Conservation (phyloP, 1,140 invertebrate genomes). For the Drosophila subpulchrella region DNA sequence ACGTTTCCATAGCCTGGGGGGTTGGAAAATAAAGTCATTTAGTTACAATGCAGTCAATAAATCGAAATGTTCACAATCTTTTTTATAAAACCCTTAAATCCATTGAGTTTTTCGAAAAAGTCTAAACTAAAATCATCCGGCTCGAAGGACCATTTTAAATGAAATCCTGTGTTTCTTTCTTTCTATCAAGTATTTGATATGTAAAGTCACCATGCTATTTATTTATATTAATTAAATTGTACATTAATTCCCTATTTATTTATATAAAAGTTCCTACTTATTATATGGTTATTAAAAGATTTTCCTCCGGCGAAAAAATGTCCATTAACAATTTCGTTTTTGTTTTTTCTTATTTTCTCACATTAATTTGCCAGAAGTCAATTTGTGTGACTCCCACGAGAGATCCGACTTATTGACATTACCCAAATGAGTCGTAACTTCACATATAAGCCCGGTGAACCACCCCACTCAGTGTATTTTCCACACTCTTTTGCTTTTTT, state of each 20-base stretch:
- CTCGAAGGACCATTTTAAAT: neutral
- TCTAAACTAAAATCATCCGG: neutral
- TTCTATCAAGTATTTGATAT: neutral
- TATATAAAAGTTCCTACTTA: neutral
- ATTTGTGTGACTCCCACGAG: slow-evolving; percentile 33
- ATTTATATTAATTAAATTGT: neutral
- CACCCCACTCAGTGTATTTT: neutral
- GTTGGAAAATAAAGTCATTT: neutral
- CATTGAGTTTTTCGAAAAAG: neutral
- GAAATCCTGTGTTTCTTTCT: too few relatives aligned
- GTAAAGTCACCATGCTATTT: neutral
- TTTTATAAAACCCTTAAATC: too few relatives aligned
- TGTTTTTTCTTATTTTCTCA: slow-evolving; percentile 16
- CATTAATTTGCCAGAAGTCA: slow-evolving; percentile 47
- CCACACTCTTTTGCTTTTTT: neutral
- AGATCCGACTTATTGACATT: slow-evolving; percentile 44
- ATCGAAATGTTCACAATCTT: too few relatives aligned
- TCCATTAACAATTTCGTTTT: slow-evolving; percentile 13
- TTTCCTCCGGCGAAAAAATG: neutral
- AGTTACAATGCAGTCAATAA: neutral
- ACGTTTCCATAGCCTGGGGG: slow-evolving; percentile 94
- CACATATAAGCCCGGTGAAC: slow-evolving; percentile 40
- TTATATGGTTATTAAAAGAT: slow-evolving; percentile 2
- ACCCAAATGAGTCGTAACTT: slow-evolving; percentile 60
- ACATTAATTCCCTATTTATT: neutral